Evolutionary conservation across 2,888 invertebrate genomes (phyloP).

Genomic region (Apoda limacodes): DNA sequence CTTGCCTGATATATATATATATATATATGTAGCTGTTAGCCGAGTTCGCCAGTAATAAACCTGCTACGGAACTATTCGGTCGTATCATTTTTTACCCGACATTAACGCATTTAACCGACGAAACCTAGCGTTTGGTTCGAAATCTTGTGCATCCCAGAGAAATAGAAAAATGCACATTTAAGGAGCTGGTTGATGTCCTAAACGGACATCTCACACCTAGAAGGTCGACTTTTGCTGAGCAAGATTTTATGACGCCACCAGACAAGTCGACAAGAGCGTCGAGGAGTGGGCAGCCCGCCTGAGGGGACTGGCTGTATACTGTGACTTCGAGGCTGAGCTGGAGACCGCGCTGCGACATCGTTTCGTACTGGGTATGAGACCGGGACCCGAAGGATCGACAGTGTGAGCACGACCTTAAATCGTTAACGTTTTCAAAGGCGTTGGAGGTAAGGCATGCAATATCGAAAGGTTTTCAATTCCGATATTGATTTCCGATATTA

Average conservation of each 20-base stretch:
- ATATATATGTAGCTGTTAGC: too few relatives aligned
- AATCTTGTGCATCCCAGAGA: too few relatives aligned
- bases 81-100: too few relatives aligned
- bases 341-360: conserved; percentile 11
- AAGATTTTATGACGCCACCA: too few relatives aligned
- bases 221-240: conserved; percentile 17
- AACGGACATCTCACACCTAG: conserved; percentile 17
- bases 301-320: conserved; percentile 16
- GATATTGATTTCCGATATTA: too few relatives aligned
- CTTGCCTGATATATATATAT: too few relatives aligned
- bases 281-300: too few relatives aligned
- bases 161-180: conserved; percentile 6
- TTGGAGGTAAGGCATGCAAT: too few relatives aligned
- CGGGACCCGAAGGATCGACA: conserved; percentile 13
- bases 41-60: too few relatives aligned
- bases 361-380: conserved; percentile 15
- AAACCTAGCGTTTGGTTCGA: conserved; percentile 13
- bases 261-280: too few relatives aligned
- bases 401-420: conserved; percentile 12
- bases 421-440: conserved; percentile 11
- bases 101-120: conserved; percentile 15
- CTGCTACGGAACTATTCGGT: too few relatives aligned
- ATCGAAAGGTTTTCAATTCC: too few relatives aligned
- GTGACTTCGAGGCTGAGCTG: conserved; percentile 14
- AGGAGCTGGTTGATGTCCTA: conserved; percentile 6